Conservation (phyloP, 2,888 invertebrate genomes). For the Melinaea menophilus region DNA sequence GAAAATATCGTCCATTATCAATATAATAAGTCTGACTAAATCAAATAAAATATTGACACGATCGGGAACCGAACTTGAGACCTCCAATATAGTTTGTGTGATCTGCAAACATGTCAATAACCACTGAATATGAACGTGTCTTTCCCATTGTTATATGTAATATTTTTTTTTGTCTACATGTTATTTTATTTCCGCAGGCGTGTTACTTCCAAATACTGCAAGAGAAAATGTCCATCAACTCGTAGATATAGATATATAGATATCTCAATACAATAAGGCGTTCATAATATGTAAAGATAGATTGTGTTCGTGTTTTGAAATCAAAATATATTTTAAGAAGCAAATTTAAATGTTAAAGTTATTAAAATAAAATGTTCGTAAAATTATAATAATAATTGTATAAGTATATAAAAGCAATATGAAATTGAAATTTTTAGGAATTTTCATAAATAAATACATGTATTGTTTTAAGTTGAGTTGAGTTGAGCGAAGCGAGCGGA, state of each 20-base stretch:
- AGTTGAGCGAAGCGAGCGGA: neutral
- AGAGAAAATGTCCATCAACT: conserved; percentile 80
- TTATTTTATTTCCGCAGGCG: conserved; percentile 69
- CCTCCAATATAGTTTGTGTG: too few relatives aligned
- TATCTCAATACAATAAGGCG: conserved; percentile 54
- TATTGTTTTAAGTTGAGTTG: neutral
- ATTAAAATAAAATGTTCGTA: too few relatives aligned
- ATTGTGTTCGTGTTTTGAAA: conserved; percentile 19
- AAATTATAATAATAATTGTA: neutral
- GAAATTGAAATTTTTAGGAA: too few relatives aligned
- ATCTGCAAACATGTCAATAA: too few relatives aligned
- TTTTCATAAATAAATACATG: too few relatives aligned
- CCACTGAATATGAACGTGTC: too few relatives aligned
- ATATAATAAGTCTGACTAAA: too few relatives aligned
- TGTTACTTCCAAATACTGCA: conserved; percentile 87
- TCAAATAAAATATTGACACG: too few relatives aligned
- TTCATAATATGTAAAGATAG: conserved; percentile 20
- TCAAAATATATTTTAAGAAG: conserved; percentile 6
- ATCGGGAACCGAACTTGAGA: too few relatives aligned
- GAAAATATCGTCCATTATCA: too few relatives aligned
- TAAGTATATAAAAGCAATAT: neutral
- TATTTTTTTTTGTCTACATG: neutral
- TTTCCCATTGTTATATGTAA: too few relatives aligned
- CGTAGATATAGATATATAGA: conserved; percentile 41
- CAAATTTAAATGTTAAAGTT: conserved; percentile 3